Evolutionary conservation across 2,888 invertebrate genomes (phyloP).

Genomic region (Melinopterus prodromus): DNA sequence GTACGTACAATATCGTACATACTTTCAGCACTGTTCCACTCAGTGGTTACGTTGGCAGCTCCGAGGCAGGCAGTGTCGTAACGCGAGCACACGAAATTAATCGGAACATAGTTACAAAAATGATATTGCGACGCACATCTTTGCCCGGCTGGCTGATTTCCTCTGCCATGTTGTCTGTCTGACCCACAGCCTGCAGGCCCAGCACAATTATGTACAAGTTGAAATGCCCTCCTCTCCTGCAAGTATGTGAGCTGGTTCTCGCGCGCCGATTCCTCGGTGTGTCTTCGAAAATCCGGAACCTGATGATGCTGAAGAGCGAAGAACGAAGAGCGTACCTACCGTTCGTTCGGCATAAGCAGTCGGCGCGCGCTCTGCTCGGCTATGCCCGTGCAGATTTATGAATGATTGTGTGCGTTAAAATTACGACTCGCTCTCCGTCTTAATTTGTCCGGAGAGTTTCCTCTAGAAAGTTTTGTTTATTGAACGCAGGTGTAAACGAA

Average conservation of each 20-base stretch:
- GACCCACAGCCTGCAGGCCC: constrained; percentile 35
- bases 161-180: constrained; percentile 27
- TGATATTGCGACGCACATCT: constrained; percentile 30
- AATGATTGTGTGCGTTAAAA: constrained; percentile 33
- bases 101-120: constrained; percentile 33
- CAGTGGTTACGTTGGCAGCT: background rate
- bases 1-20: too few species aligned
- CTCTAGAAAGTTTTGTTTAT: constrained; percentile 46
- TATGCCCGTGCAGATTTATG: constrained; percentile 32
- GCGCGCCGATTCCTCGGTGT: background rate
- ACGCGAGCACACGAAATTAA: constrained; percentile 31
- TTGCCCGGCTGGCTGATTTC: constrained; percentile 21
- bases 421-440: constrained; percentile 33
- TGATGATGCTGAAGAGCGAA: background rate
- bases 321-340: constrained; percentile 7
- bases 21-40: background rate
- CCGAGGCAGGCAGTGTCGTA: constrained; percentile 26
- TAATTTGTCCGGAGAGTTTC: constrained; percentile 38
- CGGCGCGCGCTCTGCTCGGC: background rate
- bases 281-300: constrained; percentile 6
- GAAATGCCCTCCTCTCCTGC: constrained; percentile 16
- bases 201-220: constrained; percentile 28
- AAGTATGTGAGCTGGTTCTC: constrained; percentile 15
- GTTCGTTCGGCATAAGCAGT: background rate
- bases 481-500: constrained; percentile 44